phyloP scores from a whole-genome alignment of 2,888 invertebrate genomes.

The Pheosia gnoma region DNA sequence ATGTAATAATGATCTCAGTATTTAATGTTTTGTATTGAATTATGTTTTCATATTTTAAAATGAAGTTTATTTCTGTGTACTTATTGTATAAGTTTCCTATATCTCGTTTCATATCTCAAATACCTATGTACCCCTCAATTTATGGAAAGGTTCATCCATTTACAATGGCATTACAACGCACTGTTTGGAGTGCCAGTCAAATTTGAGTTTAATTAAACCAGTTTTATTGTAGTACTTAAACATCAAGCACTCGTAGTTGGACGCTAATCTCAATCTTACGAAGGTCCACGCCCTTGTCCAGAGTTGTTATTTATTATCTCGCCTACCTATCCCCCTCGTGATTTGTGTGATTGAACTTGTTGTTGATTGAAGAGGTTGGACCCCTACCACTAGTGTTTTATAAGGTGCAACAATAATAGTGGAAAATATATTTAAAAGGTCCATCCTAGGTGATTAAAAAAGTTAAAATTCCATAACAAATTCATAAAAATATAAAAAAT shows the following conservation, averaged over 20 bases:
- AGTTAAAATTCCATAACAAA: too few species aligned
- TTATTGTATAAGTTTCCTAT: slow-evolving; percentile 18
- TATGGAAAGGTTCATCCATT: slow-evolving; percentile 5
- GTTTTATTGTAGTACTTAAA: too few species aligned
- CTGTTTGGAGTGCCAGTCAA: too few species aligned
- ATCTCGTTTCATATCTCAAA: slow-evolving; percentile 29
- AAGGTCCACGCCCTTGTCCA: slow-evolving; percentile 18
- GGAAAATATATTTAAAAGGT: too few species aligned
- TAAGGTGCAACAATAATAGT: slow-evolving; percentile 12
- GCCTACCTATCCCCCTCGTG: slow-evolving; percentile 24
- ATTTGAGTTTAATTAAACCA: too few species aligned
- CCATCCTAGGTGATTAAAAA: too few species aligned
- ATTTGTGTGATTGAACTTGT: slow-evolving; percentile 34
- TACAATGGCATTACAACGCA: too few species aligned
- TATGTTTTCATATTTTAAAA: slow-evolving; percentile 35
- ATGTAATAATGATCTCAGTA: slow-evolving; percentile 58
- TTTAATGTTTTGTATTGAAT: slow-evolving; percentile 18
- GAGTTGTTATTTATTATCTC: slow-evolving; percentile 34
- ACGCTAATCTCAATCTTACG: slow-evolving; percentile 11
- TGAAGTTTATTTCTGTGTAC: slow-evolving; percentile 27
- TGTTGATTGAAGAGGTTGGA: slow-evolving; percentile 30
- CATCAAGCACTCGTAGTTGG: slow-evolving; percentile 24
- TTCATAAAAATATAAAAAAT: too few species aligned
- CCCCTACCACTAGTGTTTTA: slow-evolving; percentile 47
- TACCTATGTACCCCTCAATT: slow-evolving; percentile 9